These are phyloP conservation scores for Trypoxylus dichotomus DNA, from an alignment of 1,140 invertebrate genomes.

Conservation along the genomic window DNA sequence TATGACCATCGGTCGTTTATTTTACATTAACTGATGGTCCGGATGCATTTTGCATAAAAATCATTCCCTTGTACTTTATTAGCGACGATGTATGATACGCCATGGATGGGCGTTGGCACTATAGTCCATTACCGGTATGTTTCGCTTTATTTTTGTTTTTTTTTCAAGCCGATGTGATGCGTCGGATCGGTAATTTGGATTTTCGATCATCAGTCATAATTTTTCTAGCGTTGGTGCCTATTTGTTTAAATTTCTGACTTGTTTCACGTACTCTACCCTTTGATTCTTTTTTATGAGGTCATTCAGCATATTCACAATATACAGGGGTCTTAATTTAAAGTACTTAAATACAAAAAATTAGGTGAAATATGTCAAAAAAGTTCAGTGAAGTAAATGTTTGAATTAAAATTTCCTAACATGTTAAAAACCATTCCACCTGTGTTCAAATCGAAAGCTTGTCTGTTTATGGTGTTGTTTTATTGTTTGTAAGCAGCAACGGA, in stretches of 20 bases:
- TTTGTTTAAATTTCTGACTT: not conserved
- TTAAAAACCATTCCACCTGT: no score
- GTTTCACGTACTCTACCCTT: not conserved
- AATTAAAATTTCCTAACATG: no score
- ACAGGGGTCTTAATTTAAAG: no score
- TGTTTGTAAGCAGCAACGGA: no score
- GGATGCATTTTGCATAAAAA: slow-evolving; percentile 7
- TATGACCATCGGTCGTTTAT: not conserved
- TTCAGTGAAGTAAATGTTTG: no score
- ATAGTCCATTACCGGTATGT: not conserved
- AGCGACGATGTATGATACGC: not conserved
- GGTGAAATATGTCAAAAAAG: no score
- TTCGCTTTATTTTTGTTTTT: not conserved
- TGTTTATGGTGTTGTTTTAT: no score
- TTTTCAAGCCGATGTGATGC: no score
- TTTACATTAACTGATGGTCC: not conserved
- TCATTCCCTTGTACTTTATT: not conserved
- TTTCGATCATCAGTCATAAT: not conserved
- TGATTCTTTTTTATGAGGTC: not conserved
- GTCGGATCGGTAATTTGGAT: not conserved
- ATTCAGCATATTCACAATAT: not conserved
- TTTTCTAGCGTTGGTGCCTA: not conserved
- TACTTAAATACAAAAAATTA: no score
- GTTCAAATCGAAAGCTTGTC: no score
- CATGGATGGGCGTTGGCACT: not conserved